Evolutionary conservation across 92 coral and sea anemone species (phyloP).

Genomic region (Porites cylindrica): DNA sequence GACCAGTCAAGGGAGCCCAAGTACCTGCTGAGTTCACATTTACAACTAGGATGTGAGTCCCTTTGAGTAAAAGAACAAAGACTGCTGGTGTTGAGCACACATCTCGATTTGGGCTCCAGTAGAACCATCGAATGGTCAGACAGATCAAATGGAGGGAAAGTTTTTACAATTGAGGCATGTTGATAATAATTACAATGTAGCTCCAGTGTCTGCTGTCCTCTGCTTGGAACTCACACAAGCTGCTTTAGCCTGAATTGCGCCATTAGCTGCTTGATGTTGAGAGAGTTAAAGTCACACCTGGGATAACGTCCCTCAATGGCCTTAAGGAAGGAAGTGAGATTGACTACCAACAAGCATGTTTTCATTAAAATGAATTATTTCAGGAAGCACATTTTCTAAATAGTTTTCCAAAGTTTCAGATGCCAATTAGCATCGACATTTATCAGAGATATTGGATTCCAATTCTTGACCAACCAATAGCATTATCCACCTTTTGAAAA

Average conservation of each 20-base stretch:
- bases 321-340: conserved; percentile 43
- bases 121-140: conserved; percentile 52
- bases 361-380: too few species aligned
- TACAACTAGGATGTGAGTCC: conserved; percentile 44
- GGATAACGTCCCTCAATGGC: conserved; percentile 48
- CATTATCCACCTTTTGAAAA: too few species aligned
- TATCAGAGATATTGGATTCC: too few species aligned
- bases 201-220: conserved; percentile 50
- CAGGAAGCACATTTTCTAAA: too few species aligned
- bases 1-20: conserved; percentile 68
- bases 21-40: conserved; percentile 50
- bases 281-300: conserved; percentile 55
- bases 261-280: conserved; percentile 35
- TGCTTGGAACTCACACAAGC: conserved; percentile 48
- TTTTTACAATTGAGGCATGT: conserved; percentile 55
- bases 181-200: conserved; percentile 37
- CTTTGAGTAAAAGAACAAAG: conserved; percentile 47
- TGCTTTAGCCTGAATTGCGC: conserved; percentile 56
- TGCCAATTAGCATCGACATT: too few species aligned
- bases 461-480: too few species aligned
- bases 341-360: conserved; percentile 26
- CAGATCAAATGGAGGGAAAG: conserved; percentile 59
- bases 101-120: conserved; percentile 24
- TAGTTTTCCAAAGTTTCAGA: too few species aligned
- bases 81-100: conserved; percentile 25